Evolutionary conservation across 2,113 vertebrate genomes (phyloP), one percentile per base, ranked within the genome.

Genomic region (Podarcis muralis): DNA sequence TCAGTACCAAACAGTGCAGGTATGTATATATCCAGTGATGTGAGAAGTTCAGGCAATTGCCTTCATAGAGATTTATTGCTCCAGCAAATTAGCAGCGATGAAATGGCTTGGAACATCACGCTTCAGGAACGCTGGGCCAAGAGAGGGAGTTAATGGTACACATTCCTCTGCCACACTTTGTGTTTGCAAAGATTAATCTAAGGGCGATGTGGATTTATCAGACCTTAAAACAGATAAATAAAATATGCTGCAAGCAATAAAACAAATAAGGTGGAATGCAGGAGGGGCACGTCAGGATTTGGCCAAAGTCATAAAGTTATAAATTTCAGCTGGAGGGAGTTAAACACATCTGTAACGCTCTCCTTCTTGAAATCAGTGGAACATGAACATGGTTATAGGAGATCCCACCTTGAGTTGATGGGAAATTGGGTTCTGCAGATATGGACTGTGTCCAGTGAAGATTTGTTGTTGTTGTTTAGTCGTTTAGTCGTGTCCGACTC

Each of bases 201-300:
- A 69, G n/a, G 18, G 72, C 62, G 4, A 22, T 23, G 40, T 77
- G 43, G 35, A 84, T 57, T 83, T 27, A 84, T 88, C 81, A 77
- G 12, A 37, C 23, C 72, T 18, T 88, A 77, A 43, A 78, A 84
- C 75, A 84, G 81, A 69, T 77, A 88, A 84, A 88, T 76, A 76
- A 88, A 88, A 83, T 20, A 35, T 83, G 81, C 62, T 20, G 13
- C 18, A 23, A 74, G 79, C 37, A 27, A 59, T 37, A n/a, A 23
- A 84, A 84, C 40, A 72, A 32, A 57, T 57, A 35, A 87, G 6
- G 78, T 25, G 37, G 59, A 32, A 35, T 69, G 16, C 25, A 30
- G 75, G 43, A 35, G 12, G 27, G 6, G 62, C 9, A 48, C 32
- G 30, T 1, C 25, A 12, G 18, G 6, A 25, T 18, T 12, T 25